Conservation (phyloP, 2,888 invertebrate species). For the Halictus quadricinctus region DNA sequence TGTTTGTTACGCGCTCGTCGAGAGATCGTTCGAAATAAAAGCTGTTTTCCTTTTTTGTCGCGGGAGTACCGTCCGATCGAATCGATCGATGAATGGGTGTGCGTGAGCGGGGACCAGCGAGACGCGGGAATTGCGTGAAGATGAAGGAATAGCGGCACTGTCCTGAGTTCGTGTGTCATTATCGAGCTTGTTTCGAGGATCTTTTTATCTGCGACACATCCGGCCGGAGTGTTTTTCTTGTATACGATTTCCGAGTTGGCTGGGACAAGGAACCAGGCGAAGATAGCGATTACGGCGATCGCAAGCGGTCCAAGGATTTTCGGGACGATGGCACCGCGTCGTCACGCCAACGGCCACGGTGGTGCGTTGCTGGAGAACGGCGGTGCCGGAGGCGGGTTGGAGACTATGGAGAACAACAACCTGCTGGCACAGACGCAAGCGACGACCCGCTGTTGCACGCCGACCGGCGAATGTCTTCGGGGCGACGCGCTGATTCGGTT, state of each 20-base stretch:
- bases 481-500: slow-evolving; percentile 85
- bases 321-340: slow-evolving; percentile 78
- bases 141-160: slow-evolving; percentile 50
- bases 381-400: slow-evolving; percentile 51
- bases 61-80: neutral
- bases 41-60: neutral
- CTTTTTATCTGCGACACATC: neutral
- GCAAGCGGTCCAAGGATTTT: neutral
- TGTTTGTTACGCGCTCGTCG: neutral
- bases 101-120: slow-evolving; percentile 33
- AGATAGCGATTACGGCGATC: neutral
- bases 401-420: slow-evolving; percentile 72
- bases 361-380: slow-evolving; percentile 73
- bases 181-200: neutral
- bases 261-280: neutral
- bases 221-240: neutral
- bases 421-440: slow-evolving; percentile 64
- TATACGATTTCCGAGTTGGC: neutral
- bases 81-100: slow-evolving; percentile 51
- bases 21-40: neutral
- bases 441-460: slow-evolving; percentile 90
- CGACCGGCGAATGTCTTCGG: slow-evolving; percentile 91
- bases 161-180: neutral
- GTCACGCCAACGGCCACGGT: slow-evolving; percentile 78
- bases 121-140: slow-evolving; percentile 50